Percentiles rank a stretch among this genome's conserved stretches.
Conservation (phyloP, 2,888 invertebrate genomes). For the Xylocampa areola region DNA sequence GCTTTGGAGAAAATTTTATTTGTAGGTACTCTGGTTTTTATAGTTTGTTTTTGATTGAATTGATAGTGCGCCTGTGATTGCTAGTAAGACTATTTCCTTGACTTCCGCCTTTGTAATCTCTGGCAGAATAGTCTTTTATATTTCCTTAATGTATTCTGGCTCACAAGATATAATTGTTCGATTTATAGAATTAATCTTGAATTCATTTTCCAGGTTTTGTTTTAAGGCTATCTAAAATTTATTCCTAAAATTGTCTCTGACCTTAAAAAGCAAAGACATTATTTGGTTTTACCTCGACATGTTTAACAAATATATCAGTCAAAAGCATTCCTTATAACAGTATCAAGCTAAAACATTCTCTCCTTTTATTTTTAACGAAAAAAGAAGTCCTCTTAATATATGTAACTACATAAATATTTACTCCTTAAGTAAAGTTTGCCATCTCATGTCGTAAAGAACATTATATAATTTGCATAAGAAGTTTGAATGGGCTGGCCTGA, state of each 20-base stretch:
- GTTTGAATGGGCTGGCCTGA: conserved; percentile 86
- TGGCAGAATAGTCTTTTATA: no score
- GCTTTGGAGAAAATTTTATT: conserved; percentile 35
- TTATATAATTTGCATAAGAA: conserved; percentile 89
- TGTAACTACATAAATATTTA: conserved; percentile 81
- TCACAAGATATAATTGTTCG: no score
- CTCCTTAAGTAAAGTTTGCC: conserved; percentile 86
- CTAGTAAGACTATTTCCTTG: no score
- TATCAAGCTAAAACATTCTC: conserved; percentile 29
- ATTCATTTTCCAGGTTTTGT: no score
- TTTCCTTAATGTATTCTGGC: no score
- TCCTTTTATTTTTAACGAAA: conserved; percentile 47
- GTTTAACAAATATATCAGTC: no score
- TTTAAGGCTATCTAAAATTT: no score
- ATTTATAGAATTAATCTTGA: no score
- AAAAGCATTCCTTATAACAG: conserved; percentile 19
- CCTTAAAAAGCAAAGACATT: not conserved
- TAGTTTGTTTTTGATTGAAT: conserved; percentile 1
- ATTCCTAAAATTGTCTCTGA: no score
- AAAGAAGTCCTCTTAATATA: conserved; percentile 61
- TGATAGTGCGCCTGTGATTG: not conserved
- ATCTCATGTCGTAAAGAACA: conserved; percentile 87
- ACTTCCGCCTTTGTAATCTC: no score
- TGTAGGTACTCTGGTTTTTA: not conserved
- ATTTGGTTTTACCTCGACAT: not conserved